A percentile compares a stretch with the other conserved stretches of the same genome.
These are phyloP conservation scores for Porites lutea DNA, from an alignment of 64 coral and sea anemone genomes.

Conservation along the genomic window DNA sequence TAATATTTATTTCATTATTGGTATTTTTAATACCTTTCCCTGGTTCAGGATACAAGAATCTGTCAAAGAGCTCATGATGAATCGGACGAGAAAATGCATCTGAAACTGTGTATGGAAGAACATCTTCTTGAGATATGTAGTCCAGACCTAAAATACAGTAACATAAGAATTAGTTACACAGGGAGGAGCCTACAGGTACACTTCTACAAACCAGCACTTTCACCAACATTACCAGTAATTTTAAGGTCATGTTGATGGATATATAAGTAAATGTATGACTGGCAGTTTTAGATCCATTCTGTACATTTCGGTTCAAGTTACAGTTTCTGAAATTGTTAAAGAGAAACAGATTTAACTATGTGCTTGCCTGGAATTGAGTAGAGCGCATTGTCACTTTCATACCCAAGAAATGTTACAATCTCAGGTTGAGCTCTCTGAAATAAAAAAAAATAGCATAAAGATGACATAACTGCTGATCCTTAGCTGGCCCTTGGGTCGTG, in stretches of 20 bases:
- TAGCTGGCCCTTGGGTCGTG: no score
- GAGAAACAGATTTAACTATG: no score
- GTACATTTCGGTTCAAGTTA: no score
- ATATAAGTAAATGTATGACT: no score
- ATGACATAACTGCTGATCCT: no score
- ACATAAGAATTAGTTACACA: neutral
- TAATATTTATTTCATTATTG: neutral
- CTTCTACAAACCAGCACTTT: no score
- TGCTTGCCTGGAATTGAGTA: slow-evolving; percentile 92
- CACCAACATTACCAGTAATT: no score
- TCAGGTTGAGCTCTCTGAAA: slow-evolving; percentile 95
- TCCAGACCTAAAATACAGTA: slow-evolving; percentile 77
- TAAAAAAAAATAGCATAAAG: neutral
- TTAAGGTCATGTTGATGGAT: no score
- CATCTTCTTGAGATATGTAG: slow-evolving; percentile 92
- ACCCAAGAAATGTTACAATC: slow-evolving; percentile 98
- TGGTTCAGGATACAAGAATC: slow-evolving; percentile 83
- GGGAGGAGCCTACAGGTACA: no score
- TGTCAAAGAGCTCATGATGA: slow-evolving; percentile 97
- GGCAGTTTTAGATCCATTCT: no score
- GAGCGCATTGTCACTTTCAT: slow-evolving; percentile 89
- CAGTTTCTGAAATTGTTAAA: no score
- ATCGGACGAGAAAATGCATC: slow-evolving; percentile 94
- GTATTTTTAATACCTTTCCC: slow-evolving; percentile 65
- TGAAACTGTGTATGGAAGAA: slow-evolving; percentile 85